Percentiles rank a stretch among this genome's conserved stretches.
phyloP scores from a whole-genome alignment of 2,797 vertebrate species.

The Jordanella pulchra region DNA sequence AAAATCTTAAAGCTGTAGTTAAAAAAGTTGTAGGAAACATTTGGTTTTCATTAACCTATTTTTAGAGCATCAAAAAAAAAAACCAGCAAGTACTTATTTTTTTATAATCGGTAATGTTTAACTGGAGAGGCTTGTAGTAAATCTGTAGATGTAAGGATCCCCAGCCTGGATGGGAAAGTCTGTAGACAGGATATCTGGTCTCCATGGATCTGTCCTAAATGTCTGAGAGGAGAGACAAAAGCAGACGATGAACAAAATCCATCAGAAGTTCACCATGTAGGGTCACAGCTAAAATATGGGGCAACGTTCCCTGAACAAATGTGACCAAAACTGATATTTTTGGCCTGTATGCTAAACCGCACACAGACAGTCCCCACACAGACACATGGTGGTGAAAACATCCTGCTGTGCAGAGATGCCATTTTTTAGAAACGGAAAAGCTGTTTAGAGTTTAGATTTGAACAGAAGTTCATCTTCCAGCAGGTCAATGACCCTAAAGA shows the following conservation, averaged over 20 bases:
- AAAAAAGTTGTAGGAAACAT: neutral
- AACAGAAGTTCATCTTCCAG: neutral
- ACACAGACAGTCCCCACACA: neutral
- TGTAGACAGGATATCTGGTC: too few relatives aligned
- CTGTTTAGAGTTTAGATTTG: neutral
- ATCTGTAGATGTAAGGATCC: too few relatives aligned
- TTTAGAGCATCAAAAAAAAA: neutral
- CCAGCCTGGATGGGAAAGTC: too few relatives aligned
- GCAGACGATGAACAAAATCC: too few relatives aligned
- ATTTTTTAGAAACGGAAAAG: neutral
- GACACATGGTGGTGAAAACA: neutral
- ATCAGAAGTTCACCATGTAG: neutral
- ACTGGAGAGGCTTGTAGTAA: neutral
- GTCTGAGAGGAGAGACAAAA: too few relatives aligned
- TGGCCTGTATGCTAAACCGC: neutral
- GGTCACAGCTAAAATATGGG: neutral
- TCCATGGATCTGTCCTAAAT: too few relatives aligned
- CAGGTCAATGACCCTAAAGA: neutral
- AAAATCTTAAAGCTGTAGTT: neutral
- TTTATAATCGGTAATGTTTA: neutral
- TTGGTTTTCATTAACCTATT: neutral
- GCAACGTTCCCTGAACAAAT: neutral
- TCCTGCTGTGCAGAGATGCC: neutral
- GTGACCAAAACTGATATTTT: neutral
- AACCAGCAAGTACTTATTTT: neutral